Base-by-base conservation (phyloP, 2,888 invertebrate genomes). In the Drosophila kuntzei region DNA sequence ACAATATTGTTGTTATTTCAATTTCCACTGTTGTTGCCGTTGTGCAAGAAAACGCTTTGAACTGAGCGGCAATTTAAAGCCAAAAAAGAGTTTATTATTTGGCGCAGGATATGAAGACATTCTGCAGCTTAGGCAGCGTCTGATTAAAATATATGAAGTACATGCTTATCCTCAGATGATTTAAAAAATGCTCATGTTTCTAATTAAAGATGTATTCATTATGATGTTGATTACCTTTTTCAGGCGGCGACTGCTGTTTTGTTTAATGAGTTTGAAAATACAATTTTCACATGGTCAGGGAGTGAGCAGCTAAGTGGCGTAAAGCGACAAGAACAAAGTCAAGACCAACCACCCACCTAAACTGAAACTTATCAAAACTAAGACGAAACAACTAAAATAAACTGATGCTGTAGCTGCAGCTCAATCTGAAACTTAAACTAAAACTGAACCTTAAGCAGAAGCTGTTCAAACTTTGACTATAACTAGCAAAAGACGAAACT, bases 391-490 rank as follows among this genome's bases (percentile, higher is more conserved):
- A 76, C 66, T 64, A 44, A 61, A 68, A 60, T 61, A 71, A 65
- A 62, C 20, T 70, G 32, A 63, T 71, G 22, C 34, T 37, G 25
- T 12, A 39, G 57, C 25, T 49, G 25, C 37, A 25, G 32, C 43
- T 46, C 11, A 14, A 29, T 22, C 54, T 58, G 27, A 69, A 64
- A 46, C 25, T 47, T 51, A 37, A 63, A 32, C 71, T 50, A 2
- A 57, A 41, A 11, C 46, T 27, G n/a, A 57, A 58, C n/a, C 59
- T 36, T 8, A 50, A 60, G 11, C 44, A 41, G 41, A 51, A 59
- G 73, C 72, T 62, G 61, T 63, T 68, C 49, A 63, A 84, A 80
- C 67, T 80, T 77, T 73, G 46, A 47, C 70, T 67, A 71, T 60
- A 68, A 67, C 65, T 32, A 41, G 61, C 34, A 64, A 80, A 74